Conservation (phyloP, 2,113 vertebrate species). For the Recurvirostra avosetta region DNA sequence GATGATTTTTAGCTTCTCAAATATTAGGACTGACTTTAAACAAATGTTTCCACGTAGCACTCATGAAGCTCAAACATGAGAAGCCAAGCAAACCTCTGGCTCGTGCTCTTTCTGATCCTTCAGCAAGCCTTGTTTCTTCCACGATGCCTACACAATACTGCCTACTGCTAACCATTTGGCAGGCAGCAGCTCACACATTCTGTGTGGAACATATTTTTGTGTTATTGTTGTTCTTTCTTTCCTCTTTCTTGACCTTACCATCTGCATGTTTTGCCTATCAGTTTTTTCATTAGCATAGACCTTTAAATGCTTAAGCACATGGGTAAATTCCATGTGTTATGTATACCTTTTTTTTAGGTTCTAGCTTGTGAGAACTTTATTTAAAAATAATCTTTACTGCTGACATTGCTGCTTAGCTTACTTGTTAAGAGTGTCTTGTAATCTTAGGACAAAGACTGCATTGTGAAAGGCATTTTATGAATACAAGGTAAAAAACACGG, state of each 20-base stretch:
- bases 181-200: constrained; percentile 45
- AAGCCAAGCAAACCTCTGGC: background rate
- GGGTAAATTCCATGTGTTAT: background rate
- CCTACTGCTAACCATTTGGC: constrained; percentile 45
- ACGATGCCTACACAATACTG: background rate
- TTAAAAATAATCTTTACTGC: background rate
- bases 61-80: background rate
- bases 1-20: background rate
- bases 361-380: background rate
- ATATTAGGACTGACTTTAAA: background rate
- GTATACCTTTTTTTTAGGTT: background rate
- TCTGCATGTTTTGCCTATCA: constrained; percentile 56
- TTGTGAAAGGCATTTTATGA: background rate
- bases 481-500: background rate
- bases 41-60: background rate
- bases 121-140: background rate
- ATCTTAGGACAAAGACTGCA: background rate
- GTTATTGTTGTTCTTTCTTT: background rate
- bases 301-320: background rate
- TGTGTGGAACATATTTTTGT: constrained; percentile 43
- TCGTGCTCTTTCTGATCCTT: background rate
- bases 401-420: background rate
- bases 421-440: background rate
- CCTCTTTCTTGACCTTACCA: constrained; percentile 39
- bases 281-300: constrained; percentile 7